phyloP scores from a whole-genome alignment of 30 jellyfish, hydroid and myxozoan species.

The Chrysaora quinquecirrha region DNA sequence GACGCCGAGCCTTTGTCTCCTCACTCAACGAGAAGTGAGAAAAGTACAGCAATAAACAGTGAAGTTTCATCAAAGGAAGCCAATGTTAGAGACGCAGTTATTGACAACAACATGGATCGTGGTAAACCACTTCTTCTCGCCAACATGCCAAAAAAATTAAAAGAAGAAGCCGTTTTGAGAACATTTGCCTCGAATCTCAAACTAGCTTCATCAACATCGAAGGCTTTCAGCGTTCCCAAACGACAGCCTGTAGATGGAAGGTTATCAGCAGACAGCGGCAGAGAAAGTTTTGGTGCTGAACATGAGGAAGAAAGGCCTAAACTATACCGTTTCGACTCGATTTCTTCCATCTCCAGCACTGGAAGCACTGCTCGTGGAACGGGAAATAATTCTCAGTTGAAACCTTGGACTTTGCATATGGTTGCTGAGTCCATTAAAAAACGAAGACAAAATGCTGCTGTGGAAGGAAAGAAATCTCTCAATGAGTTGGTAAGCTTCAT shows the following conservation, averaged over 20 bases:
- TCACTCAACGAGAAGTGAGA: slow-evolving; percentile 20
- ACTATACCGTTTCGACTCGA: slow-evolving; percentile 49
- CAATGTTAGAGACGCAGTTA: background rate
- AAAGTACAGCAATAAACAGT: slow-evolving; percentile 25
- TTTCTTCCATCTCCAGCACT: slow-evolving; percentile 62
- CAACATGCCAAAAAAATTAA: slow-evolving; percentile 44
- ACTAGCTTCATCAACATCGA: slow-evolving; percentile 44
- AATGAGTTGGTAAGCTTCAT: slow-evolving; percentile 55
- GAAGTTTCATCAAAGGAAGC: background rate
- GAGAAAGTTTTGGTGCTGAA: slow-evolving; percentile 56
- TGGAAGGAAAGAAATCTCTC: slow-evolving; percentile 24
- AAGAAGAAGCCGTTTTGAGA: slow-evolving; percentile 59
- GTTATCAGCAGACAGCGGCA: slow-evolving; percentile 59
- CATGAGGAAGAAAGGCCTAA: slow-evolving; percentile 35
- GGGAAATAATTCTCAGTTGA: slow-evolving; percentile 9
- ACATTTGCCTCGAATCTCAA: slow-evolving; percentile 50
- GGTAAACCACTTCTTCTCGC: slow-evolving; percentile 11
- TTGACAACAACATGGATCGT: slow-evolving; percentile 37
- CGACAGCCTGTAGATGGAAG: slow-evolving; percentile 48
- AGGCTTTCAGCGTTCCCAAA: slow-evolving; percentile 9
- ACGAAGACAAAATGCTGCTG: slow-evolving; percentile 38
- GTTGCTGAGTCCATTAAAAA: slow-evolving; percentile 54
- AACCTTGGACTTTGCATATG: slow-evolving; percentile 64
- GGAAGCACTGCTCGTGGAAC: slow-evolving; percentile 45
- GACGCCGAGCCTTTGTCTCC: slow-evolving; percentile 3